Percentiles rank a stretch among this genome's conserved stretches.
phyloP scores from a whole-genome alignment of 1,140 invertebrate genomes.

The Nasonia giraulti region DNA sequence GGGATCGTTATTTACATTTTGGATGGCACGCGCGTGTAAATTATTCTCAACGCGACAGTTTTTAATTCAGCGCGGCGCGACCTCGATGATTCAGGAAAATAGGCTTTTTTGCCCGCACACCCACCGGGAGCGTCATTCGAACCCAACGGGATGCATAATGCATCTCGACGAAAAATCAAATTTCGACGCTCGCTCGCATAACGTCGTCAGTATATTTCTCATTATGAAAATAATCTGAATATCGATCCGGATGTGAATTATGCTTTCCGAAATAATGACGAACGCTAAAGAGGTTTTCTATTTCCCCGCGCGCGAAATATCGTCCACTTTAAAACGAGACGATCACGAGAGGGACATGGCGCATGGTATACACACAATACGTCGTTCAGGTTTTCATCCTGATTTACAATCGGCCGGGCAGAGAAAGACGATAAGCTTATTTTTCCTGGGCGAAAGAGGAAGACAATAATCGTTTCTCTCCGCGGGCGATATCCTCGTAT shows the following conservation, averaged over 20 bases:
- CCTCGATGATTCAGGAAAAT: neutral
- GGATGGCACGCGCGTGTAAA: neutral
- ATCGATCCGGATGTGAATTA: too few species aligned
- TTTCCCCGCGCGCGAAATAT: neutral
- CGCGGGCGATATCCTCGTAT: neutral
- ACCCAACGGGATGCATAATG: too few species aligned
- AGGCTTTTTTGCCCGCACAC: neutral
- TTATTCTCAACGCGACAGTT: neutral
- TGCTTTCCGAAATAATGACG: neutral
- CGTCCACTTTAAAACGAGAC: too few species aligned
- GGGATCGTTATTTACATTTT: neutral
- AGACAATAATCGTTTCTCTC: slow-evolving; percentile 26
- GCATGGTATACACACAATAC: too few species aligned
- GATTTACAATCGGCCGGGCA: slow-evolving; percentile 1
- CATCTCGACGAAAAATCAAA: too few species aligned
- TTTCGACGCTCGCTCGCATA: too few species aligned
- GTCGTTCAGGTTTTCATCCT: neutral
- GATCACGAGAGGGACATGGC: too few species aligned
- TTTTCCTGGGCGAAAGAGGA: neutral
- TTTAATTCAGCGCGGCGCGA: neutral
- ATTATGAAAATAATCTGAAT: too few species aligned
- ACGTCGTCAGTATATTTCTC: too few species aligned
- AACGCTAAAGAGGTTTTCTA: neutral
- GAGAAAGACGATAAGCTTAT: slow-evolving; percentile 16
- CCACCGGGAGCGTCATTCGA: too few species aligned